Conservation (phyloP, 2,113 vertebrate species). For the Ranitomeya variabilis region DNA sequence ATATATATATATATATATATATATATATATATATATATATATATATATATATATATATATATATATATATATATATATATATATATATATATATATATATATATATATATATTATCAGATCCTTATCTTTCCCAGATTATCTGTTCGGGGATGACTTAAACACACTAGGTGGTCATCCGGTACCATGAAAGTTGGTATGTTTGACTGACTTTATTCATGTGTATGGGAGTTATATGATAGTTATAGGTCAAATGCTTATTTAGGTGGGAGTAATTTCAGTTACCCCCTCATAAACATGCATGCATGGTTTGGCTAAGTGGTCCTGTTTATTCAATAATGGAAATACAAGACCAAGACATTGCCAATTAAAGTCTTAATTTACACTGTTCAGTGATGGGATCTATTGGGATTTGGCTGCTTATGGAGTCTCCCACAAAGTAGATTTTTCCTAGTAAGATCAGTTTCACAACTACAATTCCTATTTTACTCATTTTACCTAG, state of each 20-base stretch:
- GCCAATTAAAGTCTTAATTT: neutral
- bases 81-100: too few species aligned
- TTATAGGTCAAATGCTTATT: neutral
- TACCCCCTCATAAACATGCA: neutral
- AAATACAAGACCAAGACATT: neutral
- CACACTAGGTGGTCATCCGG: too few species aligned
- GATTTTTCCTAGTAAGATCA: constrained; percentile 1
- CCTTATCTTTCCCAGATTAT: too few species aligned
- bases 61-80: too few species aligned
- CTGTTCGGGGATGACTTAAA: too few species aligned
- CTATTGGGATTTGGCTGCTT: neutral
- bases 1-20: too few species aligned
- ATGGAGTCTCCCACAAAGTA: neutral
- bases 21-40: too few species aligned
- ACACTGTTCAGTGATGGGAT: neutral
- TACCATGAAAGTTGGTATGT: too few species aligned
- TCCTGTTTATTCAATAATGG: neutral
- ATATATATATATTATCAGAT: too few species aligned
- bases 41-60: too few species aligned
- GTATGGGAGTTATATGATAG: neutral
- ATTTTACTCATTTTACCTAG: neutral
- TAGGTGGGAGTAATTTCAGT: neutral
- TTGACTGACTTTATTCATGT: too few species aligned
- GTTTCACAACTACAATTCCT: neutral
- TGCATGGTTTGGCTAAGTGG: neutral